Evolutionary conservation across 2,113 vertebrate species (phyloP), one percentile per base, ranked within the genome.

Genomic region (Eudyptes chrysolophus): DNA sequence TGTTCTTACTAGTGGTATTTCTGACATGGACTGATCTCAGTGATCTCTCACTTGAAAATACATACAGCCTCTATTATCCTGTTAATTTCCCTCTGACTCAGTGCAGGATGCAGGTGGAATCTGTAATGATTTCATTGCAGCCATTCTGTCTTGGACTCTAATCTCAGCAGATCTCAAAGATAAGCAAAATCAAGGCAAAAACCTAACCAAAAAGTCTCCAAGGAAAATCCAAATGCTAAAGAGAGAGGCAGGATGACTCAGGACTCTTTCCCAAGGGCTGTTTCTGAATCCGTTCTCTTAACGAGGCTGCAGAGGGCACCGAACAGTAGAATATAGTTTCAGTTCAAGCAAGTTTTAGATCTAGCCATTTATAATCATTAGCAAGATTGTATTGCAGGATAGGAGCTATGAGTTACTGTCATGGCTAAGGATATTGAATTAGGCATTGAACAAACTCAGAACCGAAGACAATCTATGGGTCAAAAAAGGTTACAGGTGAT

Each of bases 81-180:
- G 64, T 58, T 96, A 81, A 95, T 97, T 94, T 97, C 81, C 71
- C 26, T 81, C 74, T 96, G 96, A 96, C 87, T 96, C 89, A 93
- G 71, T 54, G 75, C 52, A 80, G 49, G 75, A 93, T 92, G 92
- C 84, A 68, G 60, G 71, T 80, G 34, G 82, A 95, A 96, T 92
- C 71, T 62, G 71, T 93, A 93, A 93, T 62, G 38, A 90, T 81
- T 95, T 94, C 80, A 60, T 44, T 84, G 84, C 78, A 95, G 89
- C 70, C 58, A 55, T 92, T 94, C 78, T 62, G n/a, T 61, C 87
- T 77, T 90, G 75, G 78, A 29, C 87, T 93, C 51, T 96, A 61
- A 96, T 88, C 84, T 94, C 82, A 84, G 42, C 54, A 75, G n/a
- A 92, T 96, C 78, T 92, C 46, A 83, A 60, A 92, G 87, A 95